Evolutionary conservation across 2,113 vertebrate species (phyloP).

Genomic region (Myrmecophaga tridactyla): DNA sequence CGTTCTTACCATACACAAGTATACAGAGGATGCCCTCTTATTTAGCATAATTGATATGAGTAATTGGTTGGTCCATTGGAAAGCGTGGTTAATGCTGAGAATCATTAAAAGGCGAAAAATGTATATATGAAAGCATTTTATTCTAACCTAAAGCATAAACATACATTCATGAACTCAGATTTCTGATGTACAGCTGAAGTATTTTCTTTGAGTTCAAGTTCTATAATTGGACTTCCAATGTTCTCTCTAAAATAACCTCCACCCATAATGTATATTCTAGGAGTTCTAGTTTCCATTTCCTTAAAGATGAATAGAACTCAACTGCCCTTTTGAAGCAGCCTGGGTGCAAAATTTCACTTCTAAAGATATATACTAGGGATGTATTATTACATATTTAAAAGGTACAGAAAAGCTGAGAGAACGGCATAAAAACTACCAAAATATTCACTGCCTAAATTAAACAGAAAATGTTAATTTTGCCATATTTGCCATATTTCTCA

Average conservation of each 20-base stretch:
- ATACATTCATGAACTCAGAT: not conserved
- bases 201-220: constrained; percentile 8
- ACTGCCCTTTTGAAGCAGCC: not conserved
- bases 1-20: not conserved
- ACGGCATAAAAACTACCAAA: not conserved
- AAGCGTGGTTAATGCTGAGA: not conserved
- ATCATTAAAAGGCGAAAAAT: not conserved
- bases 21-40: not conserved
- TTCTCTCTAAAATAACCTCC: not conserved
- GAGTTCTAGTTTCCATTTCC: not conserved
- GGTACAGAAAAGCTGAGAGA: not conserved
- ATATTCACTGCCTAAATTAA: not conserved
- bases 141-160: constrained; percentile 32
- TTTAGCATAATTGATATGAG: not conserved
- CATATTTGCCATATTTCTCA: not conserved
- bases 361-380: not conserved
- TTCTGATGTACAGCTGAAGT: not conserved
- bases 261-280: not conserved
- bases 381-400: not conserved
- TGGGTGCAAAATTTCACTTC: not conserved
- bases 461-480: not conserved
- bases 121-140: not conserved
- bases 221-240: not conserved
- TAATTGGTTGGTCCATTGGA: not conserved
- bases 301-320: not conserved